Evolutionary conservation across 2,797 vertebrate genomes (phyloP), one percentile per base, ranked within the genome.

Genomic region (Urocyon cinereoargenteus): DNA sequence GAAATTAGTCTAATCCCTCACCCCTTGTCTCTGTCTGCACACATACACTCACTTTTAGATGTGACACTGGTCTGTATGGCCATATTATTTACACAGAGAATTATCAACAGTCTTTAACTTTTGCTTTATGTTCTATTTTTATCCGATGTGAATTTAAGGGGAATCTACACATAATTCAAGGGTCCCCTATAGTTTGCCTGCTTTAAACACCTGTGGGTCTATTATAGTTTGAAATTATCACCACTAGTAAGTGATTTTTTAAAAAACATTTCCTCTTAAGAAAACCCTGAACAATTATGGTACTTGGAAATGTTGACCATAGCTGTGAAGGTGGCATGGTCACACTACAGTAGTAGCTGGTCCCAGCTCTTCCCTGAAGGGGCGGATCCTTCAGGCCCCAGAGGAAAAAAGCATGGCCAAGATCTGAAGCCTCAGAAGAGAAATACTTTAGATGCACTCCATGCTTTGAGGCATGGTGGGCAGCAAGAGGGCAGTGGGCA

Each of bases 131-230:
- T 86, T 86, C 16, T 78, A 49, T 7, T 57, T 81, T 89, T 91
- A 14, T 53, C 11, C 66, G 49, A 19, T 53, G 40, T 93, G 62
- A 96, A 86, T 93, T 86, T 93, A 96, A 78, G 83, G 53, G 31
- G 31, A 11, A 49, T 28, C 24, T n/a, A n/a, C 28, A 66, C 14
- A 57, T 77, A 85, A 49, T 21, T 81, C 49, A 57, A 83, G 53
- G 26, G 45, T 75, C 45, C 7, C 13, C 24, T n/a, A 0, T 70
- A 66, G 49, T 89, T 93, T 92, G 49, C 68, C 24, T 68, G 36
- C 40, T 90, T 15, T 18, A 62, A 61, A 92, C 13, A 57, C 28
- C 61, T 72, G 2, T 79, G 75, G 31, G 5, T 72, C 70, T 90
- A 10, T 49, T 53, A 86, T 15, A 89, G 22, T 81, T 93, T 62